phyloP scores from a whole-genome alignment of 2,888 invertebrate genomes.

The Xestia sexstrigata region DNA sequence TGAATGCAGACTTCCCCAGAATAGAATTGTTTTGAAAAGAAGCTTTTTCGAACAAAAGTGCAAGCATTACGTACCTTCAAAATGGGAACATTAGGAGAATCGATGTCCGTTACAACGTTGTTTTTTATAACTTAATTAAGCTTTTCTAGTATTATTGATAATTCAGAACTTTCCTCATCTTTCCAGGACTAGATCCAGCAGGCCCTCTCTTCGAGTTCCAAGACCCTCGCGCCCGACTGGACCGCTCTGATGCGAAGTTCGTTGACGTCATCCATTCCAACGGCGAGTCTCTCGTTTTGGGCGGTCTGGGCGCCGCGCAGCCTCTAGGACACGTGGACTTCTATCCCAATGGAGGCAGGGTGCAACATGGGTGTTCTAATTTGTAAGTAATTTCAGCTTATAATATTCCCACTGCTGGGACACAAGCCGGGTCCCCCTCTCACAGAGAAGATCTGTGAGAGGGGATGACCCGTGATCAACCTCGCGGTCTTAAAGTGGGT shows the following conservation, averaged over 20 bases:
- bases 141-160: not conserved
- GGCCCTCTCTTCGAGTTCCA: conserved; percentile 98
- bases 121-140: not conserved
- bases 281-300: conserved; percentile 97
- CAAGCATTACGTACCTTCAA: too few species aligned
- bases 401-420: not conserved
- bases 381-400: conserved; percentile 83
- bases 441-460: too few species aligned
- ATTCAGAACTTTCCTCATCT: not conserved
- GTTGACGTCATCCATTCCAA: conserved; percentile 98
- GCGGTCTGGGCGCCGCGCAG: conserved; percentile 97
- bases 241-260: conserved; percentile 96
- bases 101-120: not conserved
- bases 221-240: conserved; percentile 95
- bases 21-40: not conserved
- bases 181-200: conserved; percentile 95
- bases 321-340: conserved; percentile 98
- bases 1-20: not conserved
- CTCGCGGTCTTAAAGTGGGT: not conserved
- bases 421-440: too few species aligned
- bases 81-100: too few species aligned
- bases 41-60: not conserved
- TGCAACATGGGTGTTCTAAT: conserved; percentile 98
- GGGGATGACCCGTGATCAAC: not conserved
- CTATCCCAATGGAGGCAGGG: conserved; percentile 97